Base-by-base conservation (phyloP, 2,113 vertebrate species). In the Chaetodon trifascialis region DNA sequence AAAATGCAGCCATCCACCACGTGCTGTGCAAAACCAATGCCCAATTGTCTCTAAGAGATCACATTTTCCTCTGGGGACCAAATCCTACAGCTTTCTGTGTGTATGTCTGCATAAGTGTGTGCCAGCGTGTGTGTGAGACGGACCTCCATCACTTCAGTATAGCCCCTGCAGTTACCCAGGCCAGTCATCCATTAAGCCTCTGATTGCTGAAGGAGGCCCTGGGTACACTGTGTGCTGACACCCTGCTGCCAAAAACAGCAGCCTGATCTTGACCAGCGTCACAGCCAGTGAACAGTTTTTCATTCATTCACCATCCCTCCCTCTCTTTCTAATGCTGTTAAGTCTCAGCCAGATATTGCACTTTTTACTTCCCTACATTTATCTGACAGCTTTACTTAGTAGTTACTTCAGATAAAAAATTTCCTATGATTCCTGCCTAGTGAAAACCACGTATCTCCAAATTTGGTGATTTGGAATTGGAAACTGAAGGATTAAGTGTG, bases 151-250 rank as follows among this genome's bases (percentile, higher is more conserved):
- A 65, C 75, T 89, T 80, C 42, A 67, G 25, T 46, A 12, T 40
- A 63, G 73, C n/a, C 38, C 74, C 79, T 82, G 62, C 84, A 79
- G 55, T 82, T 81, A 87, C 76, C 55, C 73, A 69, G 82, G 52
- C 82, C 71, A 82, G 80, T 59, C 89, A 80, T 88, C 87, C 73
- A 91, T 92, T 81, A 90, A 75, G 85, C 51, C 65, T 85, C n/a
- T 85, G 86, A 88, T 86, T 79, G 75, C 76, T 70, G 73, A 73
- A 83, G 59, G 51, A 77, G 69, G 76, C 79, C 64, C 56, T 82
- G 69, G 64, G 60, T 76, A 88, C 87, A 78, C 54, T 73, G 44
- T 86, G 68, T 85, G 15, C 79, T 49, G 70, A 79, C 38, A 60
- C 67, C 56, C 64, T 65, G 59, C 38, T 71, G 77, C 82, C 64